phyloP scores from a whole-genome alignment of 1,140 invertebrate species.

The Temnothorax longispinosus region DNA sequence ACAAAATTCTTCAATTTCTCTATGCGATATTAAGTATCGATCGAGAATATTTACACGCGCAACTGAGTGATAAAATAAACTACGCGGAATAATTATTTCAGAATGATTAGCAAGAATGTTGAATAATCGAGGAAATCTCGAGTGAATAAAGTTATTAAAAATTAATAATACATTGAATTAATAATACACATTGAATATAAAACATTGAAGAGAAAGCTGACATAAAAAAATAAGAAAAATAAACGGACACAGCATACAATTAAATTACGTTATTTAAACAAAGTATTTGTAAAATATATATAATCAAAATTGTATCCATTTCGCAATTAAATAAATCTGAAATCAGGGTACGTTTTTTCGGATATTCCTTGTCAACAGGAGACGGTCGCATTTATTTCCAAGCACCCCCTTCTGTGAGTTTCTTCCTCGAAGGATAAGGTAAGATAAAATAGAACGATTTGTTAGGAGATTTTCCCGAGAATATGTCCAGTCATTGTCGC shows the following conservation, averaged over 20 bases:
- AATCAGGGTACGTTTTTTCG: background rate
- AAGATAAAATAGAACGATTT: background rate
- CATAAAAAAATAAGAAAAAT: background rate
- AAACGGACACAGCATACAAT: background rate
- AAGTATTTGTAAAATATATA: background rate
- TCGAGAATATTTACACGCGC: background rate
- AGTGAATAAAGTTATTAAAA: background rate
- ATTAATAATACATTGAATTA: background rate
- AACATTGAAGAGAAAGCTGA: background rate
- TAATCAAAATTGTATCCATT: background rate
- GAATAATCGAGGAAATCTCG: background rate
- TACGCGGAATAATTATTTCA: background rate
- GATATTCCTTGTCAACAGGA: background rate
- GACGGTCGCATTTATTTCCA: conserved; percentile 49
- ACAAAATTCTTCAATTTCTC: background rate
- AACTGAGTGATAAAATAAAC: background rate
- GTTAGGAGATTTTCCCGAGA: background rate
- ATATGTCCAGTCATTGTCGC: background rate
- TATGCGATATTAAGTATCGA: background rate
- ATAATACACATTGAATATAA: too few species aligned
- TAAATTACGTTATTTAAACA: background rate
- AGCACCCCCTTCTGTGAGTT: background rate
- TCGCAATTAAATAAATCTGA: conserved; percentile 4
- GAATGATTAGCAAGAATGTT: background rate
- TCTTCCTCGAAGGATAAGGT: background rate